Evolutionary conservation across 2,888 invertebrate genomes (phyloP).

Genomic region (Volucella inanis): DNA sequence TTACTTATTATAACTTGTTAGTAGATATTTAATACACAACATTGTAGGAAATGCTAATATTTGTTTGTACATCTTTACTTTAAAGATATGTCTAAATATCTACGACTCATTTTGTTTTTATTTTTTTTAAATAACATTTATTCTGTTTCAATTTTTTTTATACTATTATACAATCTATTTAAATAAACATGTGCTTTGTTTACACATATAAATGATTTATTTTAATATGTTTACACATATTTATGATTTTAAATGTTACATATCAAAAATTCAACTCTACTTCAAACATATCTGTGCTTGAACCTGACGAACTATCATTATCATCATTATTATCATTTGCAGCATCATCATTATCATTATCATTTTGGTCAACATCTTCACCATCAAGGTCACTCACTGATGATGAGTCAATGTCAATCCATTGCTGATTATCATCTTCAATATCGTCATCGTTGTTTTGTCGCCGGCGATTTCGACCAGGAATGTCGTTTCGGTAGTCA

Average conservation of each 20-base stretch:
- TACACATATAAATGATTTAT: background rate
- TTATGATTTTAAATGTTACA: slow-evolving; percentile 45
- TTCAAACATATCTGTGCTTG: slow-evolving; percentile 63
- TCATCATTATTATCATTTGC: slow-evolving; percentile 64
- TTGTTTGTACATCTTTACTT: slow-evolving; percentile 40
- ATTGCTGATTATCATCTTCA: slow-evolving; percentile 76
- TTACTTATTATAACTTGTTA: no score
- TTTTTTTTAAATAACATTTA: slow-evolving; percentile 7
- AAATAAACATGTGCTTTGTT: no score
- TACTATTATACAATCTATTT: no score
- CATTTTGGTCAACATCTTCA: slow-evolving; percentile 67
- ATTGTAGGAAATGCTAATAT: slow-evolving; percentile 3
- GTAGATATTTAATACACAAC: no score
- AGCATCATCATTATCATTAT: slow-evolving; percentile 71
- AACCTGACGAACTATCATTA: slow-evolving; percentile 59
- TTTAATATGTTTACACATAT: slow-evolving; percentile 22
- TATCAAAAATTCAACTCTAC: slow-evolving; percentile 67
- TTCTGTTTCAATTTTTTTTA: background rate
- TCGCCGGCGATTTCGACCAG: slow-evolving; percentile 50
- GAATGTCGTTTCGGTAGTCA: slow-evolving; percentile 77
- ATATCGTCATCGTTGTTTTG: slow-evolving; percentile 74
- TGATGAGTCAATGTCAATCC: slow-evolving; percentile 75
- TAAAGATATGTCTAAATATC: slow-evolving; percentile 44
- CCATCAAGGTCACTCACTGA: slow-evolving; percentile 67
- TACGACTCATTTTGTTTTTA: background rate